Evolutionary conservation across 2,113 vertebrate species (phyloP).

Genomic region (Paraplagusia blochii): DNA sequence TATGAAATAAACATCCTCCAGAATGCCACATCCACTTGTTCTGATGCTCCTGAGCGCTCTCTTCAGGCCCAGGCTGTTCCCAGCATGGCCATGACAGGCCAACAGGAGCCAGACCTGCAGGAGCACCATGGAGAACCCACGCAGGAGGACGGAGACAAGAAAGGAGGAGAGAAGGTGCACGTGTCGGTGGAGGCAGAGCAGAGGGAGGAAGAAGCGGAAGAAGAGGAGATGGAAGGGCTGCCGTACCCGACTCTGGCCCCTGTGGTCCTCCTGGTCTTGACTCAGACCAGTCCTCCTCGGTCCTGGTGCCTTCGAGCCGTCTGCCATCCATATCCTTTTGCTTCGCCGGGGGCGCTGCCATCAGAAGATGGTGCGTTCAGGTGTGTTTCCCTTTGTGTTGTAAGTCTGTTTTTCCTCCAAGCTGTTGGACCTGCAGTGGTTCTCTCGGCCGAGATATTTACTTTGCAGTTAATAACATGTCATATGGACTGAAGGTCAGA

Average conservation of each 20-base stretch:
- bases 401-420: slow-evolving; percentile 56
- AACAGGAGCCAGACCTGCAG: slow-evolving; percentile 77
- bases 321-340: slow-evolving; percentile 97
- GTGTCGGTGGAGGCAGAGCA: slow-evolving; percentile 60
- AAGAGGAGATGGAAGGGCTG: slow-evolving; percentile 80
- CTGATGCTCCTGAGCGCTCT: slow-evolving; percentile 21
- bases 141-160: slow-evolving; percentile 56
- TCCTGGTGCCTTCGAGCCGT: slow-evolving; percentile 96
- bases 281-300: slow-evolving; percentile 90
- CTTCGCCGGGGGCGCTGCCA: slow-evolving; percentile 8
- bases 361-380: background rate
- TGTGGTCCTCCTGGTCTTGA: slow-evolving; percentile 92
- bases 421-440: slow-evolving; percentile 29
- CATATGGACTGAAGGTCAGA: slow-evolving; percentile 36
- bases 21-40: too few species aligned
- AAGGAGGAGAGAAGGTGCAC: slow-evolving; percentile 66
- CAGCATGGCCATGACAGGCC: slow-evolving; percentile 84
- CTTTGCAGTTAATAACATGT: slow-evolving; percentile 53
- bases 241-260: slow-evolving; percentile 90
- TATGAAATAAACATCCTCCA: too few species aligned
- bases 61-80: slow-evolving; percentile 76
- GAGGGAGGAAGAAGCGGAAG: slow-evolving; percentile 40
- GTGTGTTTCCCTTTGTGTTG: slow-evolving; percentile 48
- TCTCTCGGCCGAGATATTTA: slow-evolving; percentile 49
- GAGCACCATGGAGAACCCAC: slow-evolving; percentile 74